Base-by-base conservation (phyloP, 2,113 vertebrate genomes). In the Spilogale gracilis region DNA sequence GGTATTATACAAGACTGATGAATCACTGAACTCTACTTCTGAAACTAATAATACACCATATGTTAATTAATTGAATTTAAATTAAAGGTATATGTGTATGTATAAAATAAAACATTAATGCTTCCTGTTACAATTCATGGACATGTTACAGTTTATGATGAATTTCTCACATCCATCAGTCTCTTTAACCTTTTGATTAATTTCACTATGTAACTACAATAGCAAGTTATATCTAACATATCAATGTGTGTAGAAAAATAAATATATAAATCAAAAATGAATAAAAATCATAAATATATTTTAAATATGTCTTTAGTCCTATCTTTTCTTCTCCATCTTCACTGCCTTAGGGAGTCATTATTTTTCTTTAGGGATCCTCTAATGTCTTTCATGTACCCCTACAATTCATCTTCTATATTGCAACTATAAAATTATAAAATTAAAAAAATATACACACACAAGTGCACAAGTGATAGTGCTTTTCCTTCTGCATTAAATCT, bases 81-180 rank as follows among this genome's bases (percentile, higher is more conserved):
- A 23, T 60, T 23, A 88, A 95, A 97, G 80, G 83, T 92, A 96
- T 82, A 94, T 89, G 48, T 56, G 48, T 58, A 65, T 80, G 67
- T 74, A 14, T 94, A 97, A 91, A 96, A 94, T 93, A 96, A 89
- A 87, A 78, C 92, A 89, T 95, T 96, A 94, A 95, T 94, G 58
- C 23, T 74, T 94, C 80, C 67, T 83, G 71, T 94, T 86, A 96
- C 6, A 92, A 89, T 90, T 97, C 95, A 96, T 71, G 89, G 92
- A 38, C 32, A 38, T 30, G 38, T 82, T 86, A 94, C 32, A 92
- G 52, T 92, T 96, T 95, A 94, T n/a, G 80, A 91, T 94, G 74
- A 80, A 88, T 96, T 94, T 97, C 92, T 93, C 79, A 90, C 45
- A 97, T 38, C 93, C 56, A 90, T 76, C 96, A 80, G 8, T 79